Evolutionary conservation across 2,888 invertebrate species (phyloP).

Genomic region (Byasa hedistus): DNA sequence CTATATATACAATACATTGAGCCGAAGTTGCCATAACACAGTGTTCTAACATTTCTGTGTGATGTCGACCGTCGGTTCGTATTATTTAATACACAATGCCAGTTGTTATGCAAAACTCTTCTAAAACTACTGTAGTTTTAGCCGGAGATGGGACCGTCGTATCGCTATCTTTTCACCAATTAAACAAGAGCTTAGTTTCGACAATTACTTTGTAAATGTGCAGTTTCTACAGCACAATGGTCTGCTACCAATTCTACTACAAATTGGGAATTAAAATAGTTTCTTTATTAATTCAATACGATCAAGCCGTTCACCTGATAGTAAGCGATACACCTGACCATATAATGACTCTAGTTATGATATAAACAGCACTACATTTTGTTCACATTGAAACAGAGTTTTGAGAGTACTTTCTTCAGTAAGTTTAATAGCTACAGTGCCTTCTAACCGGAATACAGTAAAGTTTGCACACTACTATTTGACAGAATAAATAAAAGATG

Average conservation of each 20-base stretch:
- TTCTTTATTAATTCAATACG: too few relatives aligned
- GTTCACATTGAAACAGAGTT: too few relatives aligned
- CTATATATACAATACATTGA: constrained; percentile 7
- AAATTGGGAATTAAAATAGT: background rate
- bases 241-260: constrained; percentile 2
- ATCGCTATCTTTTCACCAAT: constrained; percentile 36
- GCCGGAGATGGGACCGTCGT: constrained; percentile 27
- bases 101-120: constrained; percentile 23
- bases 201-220: constrained; percentile 2
- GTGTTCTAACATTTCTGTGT: constrained; percentile 4
- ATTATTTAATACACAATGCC: constrained; percentile 13
- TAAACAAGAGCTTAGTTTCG: constrained; percentile 30
- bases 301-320: too few relatives aligned
- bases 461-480: too few relatives aligned
- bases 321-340: too few relatives aligned
- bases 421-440: too few relatives aligned
- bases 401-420: too few relatives aligned
- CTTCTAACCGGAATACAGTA: too few relatives aligned
- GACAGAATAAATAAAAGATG: too few relatives aligned
- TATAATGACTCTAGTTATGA: too few relatives aligned
- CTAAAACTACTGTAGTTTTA: constrained; percentile 21
- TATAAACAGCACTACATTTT: too few relatives aligned
- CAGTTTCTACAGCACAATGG: constrained; percentile 1
- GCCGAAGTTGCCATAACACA: constrained; percentile 13
- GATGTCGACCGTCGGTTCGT: constrained; percentile 7